A percentile compares a stretch with the other conserved stretches of the same genome.
phyloP scores from a whole-genome alignment of 2,888 invertebrate species.

The Caenorhabditis sp. region DNA sequence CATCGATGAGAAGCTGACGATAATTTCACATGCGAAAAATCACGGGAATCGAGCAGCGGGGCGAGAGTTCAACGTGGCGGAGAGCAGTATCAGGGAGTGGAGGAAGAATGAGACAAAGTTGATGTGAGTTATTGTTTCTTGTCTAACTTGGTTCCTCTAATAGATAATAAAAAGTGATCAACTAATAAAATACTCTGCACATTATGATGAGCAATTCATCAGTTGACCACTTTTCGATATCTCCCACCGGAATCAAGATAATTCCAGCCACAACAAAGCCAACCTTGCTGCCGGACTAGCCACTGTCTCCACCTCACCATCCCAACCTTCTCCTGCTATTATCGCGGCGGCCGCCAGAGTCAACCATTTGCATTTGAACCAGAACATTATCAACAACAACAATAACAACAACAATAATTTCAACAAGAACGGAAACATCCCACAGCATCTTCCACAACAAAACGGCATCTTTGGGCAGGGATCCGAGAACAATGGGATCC shows the following conservation, averaged over 20 bases:
- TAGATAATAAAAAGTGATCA: background rate
- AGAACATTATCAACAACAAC: conserved; percentile 10
- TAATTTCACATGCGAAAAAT: conserved; percentile 75
- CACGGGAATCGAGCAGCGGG: conserved; percentile 80
- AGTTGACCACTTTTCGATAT: background rate
- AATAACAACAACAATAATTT: conserved; percentile 39
- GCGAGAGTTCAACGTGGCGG: conserved; percentile 82
- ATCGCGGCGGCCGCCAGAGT: no score
- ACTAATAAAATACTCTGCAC: no score
- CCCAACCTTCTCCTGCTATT: background rate
- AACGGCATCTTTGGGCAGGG: background rate
- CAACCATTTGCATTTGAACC: background rate
- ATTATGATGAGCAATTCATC: no score
- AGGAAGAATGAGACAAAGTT: conserved; percentile 81
- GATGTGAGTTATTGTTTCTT: conserved; percentile 54
- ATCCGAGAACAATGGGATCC: conserved; percentile 1
- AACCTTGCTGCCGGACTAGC: background rate
- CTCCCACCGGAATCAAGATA: no score
- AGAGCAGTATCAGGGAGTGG: conserved; percentile 82
- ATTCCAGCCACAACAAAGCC: conserved; percentile 24
- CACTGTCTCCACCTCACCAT: background rate
- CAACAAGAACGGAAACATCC: background rate
- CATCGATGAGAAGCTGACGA: conserved; percentile 79
- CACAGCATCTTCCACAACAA: background rate
- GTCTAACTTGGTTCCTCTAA: no score